phyloP scores from a whole-genome alignment of 2,113 vertebrate species.

The Colaptes auratus region DNA sequence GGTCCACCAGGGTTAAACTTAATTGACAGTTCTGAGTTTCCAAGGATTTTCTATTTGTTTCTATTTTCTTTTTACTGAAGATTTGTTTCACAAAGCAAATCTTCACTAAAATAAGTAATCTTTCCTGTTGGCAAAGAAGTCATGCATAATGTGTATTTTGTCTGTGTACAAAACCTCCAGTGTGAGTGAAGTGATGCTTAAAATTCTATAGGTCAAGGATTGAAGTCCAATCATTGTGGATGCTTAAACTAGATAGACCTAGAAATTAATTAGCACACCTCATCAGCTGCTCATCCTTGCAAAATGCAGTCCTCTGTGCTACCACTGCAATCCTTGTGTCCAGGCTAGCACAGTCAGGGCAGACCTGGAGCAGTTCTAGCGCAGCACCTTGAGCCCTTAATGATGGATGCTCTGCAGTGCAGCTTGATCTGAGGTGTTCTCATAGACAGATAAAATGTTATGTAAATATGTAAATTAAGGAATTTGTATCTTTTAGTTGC shows the following conservation, averaged over 20 bases:
- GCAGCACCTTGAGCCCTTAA: background rate
- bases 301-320: background rate
- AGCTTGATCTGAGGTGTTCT: background rate
- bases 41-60: background rate
- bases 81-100: no score
- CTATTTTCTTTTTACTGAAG: no score
- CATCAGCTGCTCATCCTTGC: conserved; percentile 21
- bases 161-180: background rate
- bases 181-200: conserved; percentile 21
- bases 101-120: conserved; percentile 29
- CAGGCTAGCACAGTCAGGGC: background rate
- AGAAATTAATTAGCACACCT: conserved; percentile 16
- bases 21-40: background rate
- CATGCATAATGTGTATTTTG: background rate
- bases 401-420: background rate
- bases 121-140: background rate
- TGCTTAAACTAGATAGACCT: background rate
- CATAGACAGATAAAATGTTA: background rate
- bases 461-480: background rate
- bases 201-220: background rate
- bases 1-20: background rate
- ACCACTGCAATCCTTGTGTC: background rate
- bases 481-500: background rate
- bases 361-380: background rate
- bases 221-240: background rate